Percentiles rank a stretch among this genome's conserved stretches.
phyloP scores from a whole-genome alignment of 2,888 invertebrate genomes.

The Dryocosmus kuriphilus region DNA sequence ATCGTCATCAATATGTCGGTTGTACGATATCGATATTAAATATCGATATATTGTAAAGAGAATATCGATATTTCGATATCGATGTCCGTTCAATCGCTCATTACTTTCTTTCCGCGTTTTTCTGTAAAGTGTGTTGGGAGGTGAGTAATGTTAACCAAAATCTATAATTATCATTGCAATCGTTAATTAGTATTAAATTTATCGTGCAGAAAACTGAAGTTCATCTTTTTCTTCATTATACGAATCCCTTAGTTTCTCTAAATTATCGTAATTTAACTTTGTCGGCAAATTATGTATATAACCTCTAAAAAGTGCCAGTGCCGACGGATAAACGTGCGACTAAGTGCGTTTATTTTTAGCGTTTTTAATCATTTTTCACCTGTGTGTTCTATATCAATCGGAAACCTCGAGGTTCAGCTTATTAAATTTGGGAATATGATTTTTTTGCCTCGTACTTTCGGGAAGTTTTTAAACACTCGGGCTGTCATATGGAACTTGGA shows the following conservation, averaged over 20 bases:
- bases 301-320: background rate
- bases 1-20: no score
- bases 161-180: constrained; percentile 26
- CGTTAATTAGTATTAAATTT: background rate
- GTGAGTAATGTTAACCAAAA: constrained; percentile 24
- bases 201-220: background rate
- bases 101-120: constrained; percentile 25
- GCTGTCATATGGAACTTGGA: background rate
- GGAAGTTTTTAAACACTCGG: background rate
- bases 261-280: background rate
- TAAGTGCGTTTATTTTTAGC: background rate
- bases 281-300: background rate
- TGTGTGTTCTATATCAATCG: background rate
- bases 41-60: no score
- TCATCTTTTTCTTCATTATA: background rate
- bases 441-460: background rate
- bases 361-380: background rate
- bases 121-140: background rate
- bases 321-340: background rate
- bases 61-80: no score
- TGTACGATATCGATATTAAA: no score
- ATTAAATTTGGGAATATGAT: no score
- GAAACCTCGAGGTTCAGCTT: no score
- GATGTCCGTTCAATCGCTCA: no score
- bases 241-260: background rate